A percentile compares a stretch with the other conserved stretches of the same genome.
These are phyloP conservation scores for Megaceryle alcyon DNA, from an alignment of 2,797 vertebrate species.

Conservation along the genomic window DNA sequence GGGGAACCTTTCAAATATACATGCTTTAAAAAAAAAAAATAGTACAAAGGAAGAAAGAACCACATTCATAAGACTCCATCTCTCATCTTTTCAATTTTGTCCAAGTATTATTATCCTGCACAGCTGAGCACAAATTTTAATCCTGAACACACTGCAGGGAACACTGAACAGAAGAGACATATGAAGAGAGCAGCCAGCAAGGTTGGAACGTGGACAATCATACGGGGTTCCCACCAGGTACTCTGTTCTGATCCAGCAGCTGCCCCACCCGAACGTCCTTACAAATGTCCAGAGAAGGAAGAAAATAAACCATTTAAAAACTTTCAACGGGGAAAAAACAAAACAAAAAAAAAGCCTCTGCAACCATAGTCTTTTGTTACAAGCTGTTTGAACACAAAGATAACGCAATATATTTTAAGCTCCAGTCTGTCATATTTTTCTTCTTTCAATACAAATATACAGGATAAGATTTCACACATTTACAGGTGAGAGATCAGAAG, in stretches of 20 bases:
- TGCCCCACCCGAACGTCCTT: slow-evolving; percentile 5
- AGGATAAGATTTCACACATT: neutral
- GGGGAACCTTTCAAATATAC: neutral
- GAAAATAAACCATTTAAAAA: neutral
- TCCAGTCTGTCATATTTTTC: neutral
- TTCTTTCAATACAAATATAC: neutral
- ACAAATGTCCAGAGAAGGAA: neutral
- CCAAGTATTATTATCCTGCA: neutral
- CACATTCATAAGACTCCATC: neutral
- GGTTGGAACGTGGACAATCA: neutral
- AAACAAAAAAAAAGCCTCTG: neutral
- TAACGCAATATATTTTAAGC: neutral
- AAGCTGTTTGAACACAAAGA: neutral
- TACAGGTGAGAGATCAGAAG: neutral
- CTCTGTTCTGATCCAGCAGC: neutral
- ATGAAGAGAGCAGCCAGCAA: neutral
- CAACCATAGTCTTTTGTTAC: neutral
- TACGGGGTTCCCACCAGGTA: neutral
- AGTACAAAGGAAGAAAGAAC: neutral
- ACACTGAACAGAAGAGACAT: neutral
- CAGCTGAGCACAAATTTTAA: slow-evolving; percentile 20
- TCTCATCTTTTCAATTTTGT: slow-evolving; percentile 11
- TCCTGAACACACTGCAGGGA: neutral
- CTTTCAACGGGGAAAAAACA: neutral
- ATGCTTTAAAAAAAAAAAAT: neutral